Percentiles rank a stretch among this genome's conserved stretches.
These are phyloP conservation scores for Aspidiotus rigidus DNA, from an alignment of 2,888 invertebrate genomes.

Conservation along the genomic window DNA sequence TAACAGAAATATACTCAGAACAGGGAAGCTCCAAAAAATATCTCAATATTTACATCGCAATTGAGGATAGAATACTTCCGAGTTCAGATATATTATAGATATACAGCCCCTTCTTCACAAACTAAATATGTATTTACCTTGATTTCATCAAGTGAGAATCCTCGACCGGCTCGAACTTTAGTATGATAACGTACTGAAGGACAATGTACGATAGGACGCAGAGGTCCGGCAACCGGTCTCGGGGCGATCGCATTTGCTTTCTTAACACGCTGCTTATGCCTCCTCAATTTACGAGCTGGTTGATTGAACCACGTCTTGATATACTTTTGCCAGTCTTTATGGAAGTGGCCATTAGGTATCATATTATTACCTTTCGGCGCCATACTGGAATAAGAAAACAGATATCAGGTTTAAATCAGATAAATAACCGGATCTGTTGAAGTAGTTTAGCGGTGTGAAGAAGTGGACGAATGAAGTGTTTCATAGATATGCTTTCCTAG, in stretches of 20 bases:
- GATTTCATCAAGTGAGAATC: constrained; percentile 90
- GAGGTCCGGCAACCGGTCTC: constrained; percentile 74
- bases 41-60: no score
- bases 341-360: constrained; percentile 99
- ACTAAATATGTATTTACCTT: constrained; percentile 51
- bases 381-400: constrained; percentile 41
- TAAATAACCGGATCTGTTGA: no score
- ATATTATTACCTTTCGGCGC: constrained; percentile 86
- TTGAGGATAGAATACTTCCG: no score
- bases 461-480: no score
- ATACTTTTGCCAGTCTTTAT: constrained; percentile 98
- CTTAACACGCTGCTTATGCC: constrained; percentile 77
- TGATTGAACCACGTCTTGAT: constrained; percentile 99
- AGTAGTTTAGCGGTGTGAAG: no score
- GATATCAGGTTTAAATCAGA: no score
- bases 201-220: constrained; percentile 87
- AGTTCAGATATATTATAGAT: no score
- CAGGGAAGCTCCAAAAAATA: not conserved
- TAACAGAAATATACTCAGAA: not conserved
- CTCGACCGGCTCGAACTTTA: constrained; percentile 87
- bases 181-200: constrained; percentile 92
- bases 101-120: no score
- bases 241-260: constrained; percentile 90
- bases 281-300: constrained; percentile 84
- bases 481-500: no score